A percentile compares a stretch with the other conserved stretches of the same genome.
Conservation (phyloP, 2,888 invertebrate genomes). For the Eulithis testata region DNA sequence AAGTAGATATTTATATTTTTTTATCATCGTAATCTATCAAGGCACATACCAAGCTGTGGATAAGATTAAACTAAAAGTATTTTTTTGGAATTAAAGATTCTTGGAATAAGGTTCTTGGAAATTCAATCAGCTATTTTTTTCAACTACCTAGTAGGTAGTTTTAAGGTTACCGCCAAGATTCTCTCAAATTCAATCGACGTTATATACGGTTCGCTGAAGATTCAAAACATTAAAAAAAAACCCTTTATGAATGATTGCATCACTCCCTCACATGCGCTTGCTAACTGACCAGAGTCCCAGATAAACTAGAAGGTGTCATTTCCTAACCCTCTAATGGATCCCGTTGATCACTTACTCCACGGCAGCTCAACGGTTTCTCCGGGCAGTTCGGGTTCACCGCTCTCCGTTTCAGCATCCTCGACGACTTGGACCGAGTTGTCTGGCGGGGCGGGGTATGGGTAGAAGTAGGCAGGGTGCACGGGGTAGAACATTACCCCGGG, state of each 20-base stretch:
- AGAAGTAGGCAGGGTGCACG: constrained; percentile 75
- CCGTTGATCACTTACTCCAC: constrained; percentile 73
- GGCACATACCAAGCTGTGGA: constrained; percentile 14
- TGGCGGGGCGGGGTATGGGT: constrained; percentile 65
- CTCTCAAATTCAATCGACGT: too few species aligned
- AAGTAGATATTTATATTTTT: constrained; percentile 12
- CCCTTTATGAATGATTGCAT: background rate
- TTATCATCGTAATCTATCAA: constrained; percentile 12
- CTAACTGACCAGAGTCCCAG: background rate
- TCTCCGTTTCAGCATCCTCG: constrained; percentile 59
- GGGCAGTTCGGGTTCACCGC: constrained; percentile 67
- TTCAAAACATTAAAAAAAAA: too few species aligned
- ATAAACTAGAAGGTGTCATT: constrained; percentile 60
- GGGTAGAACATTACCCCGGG: constrained; percentile 71
- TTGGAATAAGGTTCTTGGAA: constrained; percentile 10
- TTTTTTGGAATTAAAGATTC: constrained; percentile 3
- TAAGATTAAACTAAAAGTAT: constrained; percentile 21
- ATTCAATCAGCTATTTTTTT: too few species aligned
- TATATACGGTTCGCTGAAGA: too few species aligned
- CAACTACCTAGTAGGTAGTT: too few species aligned
- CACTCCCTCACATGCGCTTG: background rate
- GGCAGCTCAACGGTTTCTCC: constrained; percentile 80
- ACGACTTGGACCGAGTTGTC: constrained; percentile 59
- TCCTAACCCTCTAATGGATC: constrained; percentile 39
- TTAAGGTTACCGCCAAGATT: background rate